Base-by-base conservation (phyloP, 2,797 vertebrate species). In the Zonotrichia albicollis region DNA sequence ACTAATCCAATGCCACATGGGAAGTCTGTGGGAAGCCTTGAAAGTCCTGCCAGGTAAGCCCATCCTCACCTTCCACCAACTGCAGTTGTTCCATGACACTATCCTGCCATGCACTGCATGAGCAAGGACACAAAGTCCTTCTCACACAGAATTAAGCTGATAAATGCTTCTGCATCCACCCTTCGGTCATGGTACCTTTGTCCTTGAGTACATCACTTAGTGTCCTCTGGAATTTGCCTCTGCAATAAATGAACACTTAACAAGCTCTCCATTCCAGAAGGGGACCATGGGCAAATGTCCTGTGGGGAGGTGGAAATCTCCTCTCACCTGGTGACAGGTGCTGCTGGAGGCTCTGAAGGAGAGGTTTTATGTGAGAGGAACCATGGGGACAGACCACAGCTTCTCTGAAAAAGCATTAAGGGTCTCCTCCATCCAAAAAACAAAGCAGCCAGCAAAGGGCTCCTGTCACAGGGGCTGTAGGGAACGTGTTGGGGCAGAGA, bases 61-160 rank as follows among this genome's bases (percentile, higher is more conserved):
- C 64, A 65, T 21, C 16, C 34, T 61, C 34, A 61, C 3, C 7
- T 60, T 61, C 43, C 0, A 0, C 46, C 58, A 87, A 16, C 13
- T n/a, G 46, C 50, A 40, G 18, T 6, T 4, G 1, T 25, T 78
- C 53, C 53, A 10, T 10, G 50, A 46, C 14, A 42, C 19, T 5
- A 29, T 40, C 40, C 45, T 84, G 36, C 36, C 58, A 60, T 2
- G 5, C 11, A 23, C 21, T 36, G 38, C 45, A 5, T 0, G 11
- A 77, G 21, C 64, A 61, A 60, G 34, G 46, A 65, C 57, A 68
- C 29, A 64, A 51, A 70, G 38, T 27, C 23, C 20, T 50, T 58
- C 79, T 57, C 29, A 51, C 0, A 6, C 5, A 78, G 46, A 90
- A 65, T 32, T 38, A 68, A 66, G 19, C 19, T 54, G 65, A 82